phyloP scores from a whole-genome alignment of 2,797 vertebrate genomes.

The Meriones psammophilus region DNA sequence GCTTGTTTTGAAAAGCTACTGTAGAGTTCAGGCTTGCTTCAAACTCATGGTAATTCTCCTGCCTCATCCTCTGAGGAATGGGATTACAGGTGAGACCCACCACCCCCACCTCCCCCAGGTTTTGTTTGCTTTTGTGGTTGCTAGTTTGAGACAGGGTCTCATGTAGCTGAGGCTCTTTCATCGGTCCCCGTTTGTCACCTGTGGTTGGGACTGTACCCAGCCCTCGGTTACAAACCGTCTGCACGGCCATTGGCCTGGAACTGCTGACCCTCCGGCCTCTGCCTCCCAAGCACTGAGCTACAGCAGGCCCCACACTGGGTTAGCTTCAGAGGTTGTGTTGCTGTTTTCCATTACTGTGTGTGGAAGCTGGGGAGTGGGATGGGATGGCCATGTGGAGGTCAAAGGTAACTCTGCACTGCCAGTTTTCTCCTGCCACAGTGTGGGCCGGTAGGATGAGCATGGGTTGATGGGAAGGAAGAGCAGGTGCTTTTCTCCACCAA shows the following conservation, averaged over 20 bases:
- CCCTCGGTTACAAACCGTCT: too few species aligned
- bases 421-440: background rate
- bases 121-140: background rate
- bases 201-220: background rate
- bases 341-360: background rate
- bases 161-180: background rate
- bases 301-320: too few species aligned
- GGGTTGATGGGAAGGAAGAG: background rate
- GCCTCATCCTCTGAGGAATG: background rate
- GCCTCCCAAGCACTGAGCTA: too few species aligned
- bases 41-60: background rate
- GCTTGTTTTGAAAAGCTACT: background rate
- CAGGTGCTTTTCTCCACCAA: too few species aligned
- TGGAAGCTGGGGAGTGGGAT: background rate
- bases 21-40: background rate
- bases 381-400: background rate
- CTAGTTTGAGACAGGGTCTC: background rate
- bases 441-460: background rate
- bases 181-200: background rate
- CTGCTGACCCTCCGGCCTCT: background rate
- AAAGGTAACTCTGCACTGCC: background rate
- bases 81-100: background rate
- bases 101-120: background rate
- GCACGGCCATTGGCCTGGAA: background rate
- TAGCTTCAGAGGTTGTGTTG: too few species aligned